A percentile compares a stretch with the other conserved stretches of the same genome.
phyloP scores from a whole-genome alignment of 2,888 invertebrate species.

The Crepidodera aurea region DNA sequence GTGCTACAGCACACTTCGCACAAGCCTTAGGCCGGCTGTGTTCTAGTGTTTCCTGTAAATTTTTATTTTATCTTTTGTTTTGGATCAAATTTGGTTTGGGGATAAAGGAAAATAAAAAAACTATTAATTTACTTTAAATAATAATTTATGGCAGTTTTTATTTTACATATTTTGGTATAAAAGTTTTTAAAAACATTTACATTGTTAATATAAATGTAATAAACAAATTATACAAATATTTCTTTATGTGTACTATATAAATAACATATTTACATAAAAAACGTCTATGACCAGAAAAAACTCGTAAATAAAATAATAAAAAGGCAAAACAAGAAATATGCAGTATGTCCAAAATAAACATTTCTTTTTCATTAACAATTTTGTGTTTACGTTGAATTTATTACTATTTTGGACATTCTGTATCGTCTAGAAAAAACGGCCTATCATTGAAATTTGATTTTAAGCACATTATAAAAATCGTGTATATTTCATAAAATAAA shows the following conservation, averaged over 20 bases:
- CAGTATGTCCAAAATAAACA: conserved; percentile 3
- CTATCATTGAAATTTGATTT: conserved; percentile 6
- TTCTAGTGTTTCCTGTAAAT: too few relatives aligned
- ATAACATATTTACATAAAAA: conserved; percentile 59
- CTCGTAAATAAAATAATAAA: conserved; percentile 57
- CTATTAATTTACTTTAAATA: conserved; percentile 13
- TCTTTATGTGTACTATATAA: conserved; percentile 53
- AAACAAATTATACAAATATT: conserved; percentile 54
- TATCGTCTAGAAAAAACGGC: not conserved
- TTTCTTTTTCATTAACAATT: conserved; percentile 12
- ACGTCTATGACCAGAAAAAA: conserved; percentile 60
- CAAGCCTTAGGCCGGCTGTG: too few relatives aligned
- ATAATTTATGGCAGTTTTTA: conserved; percentile 56
- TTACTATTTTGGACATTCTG: not conserved
- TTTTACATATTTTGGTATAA: conserved; percentile 56
- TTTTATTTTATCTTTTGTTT: too few relatives aligned
- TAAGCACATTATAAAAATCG: conserved; percentile 24
- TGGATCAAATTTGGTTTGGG: too few relatives aligned
- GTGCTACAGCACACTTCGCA: too few relatives aligned
- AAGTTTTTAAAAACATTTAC: conserved; percentile 58
- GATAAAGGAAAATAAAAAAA: not conserved
- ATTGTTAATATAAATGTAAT: conserved; percentile 55
- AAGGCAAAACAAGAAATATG: conserved; percentile 49
- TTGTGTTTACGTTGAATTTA: not conserved
- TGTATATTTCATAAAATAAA: conserved; percentile 45